Conservation (phyloP, 2,888 invertebrate species). For the Stenolophus ochropezus region DNA sequence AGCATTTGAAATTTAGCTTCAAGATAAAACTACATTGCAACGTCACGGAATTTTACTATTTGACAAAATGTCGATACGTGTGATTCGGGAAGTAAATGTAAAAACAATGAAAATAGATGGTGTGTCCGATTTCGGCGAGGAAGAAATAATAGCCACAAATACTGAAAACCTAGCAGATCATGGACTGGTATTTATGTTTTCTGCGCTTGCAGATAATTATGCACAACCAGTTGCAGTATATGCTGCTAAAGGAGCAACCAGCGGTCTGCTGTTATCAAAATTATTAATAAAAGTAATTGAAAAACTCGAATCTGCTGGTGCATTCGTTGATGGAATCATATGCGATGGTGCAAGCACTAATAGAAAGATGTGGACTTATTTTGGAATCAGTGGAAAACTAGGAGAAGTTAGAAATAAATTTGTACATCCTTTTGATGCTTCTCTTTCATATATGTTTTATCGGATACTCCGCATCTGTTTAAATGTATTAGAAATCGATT, state of each 20-base stretch:
- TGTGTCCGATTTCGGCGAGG: slow-evolving; percentile 50
- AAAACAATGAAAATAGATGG: slow-evolving; percentile 45
- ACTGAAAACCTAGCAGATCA: slow-evolving; percentile 38
- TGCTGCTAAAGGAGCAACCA: slow-evolving; percentile 51
- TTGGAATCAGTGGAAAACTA: slow-evolving; percentile 59
- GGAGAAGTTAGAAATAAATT: slow-evolving; percentile 27
- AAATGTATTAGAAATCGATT: slow-evolving; percentile 64
- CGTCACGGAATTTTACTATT: too few relatives aligned
- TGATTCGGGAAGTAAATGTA: too few relatives aligned
- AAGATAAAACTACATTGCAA: too few relatives aligned
- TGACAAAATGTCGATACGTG: too few relatives aligned
- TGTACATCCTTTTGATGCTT: slow-evolving; percentile 55
- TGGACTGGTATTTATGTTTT: slow-evolving; percentile 58
- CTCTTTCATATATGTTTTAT: slow-evolving; percentile 61
- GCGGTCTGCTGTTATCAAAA: too few relatives aligned
- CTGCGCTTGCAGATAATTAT: slow-evolving; percentile 38
- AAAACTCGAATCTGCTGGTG: too few relatives aligned
- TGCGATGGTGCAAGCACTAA: slow-evolving; percentile 63
- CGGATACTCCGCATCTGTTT: slow-evolving; percentile 63
- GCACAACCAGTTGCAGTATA: slow-evolving; percentile 56
- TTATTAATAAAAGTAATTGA: too few relatives aligned
- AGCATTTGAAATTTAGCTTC: slow-evolving; percentile 43
- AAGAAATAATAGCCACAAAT: not conserved
- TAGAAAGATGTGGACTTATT: slow-evolving; percentile 61
- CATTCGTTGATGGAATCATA: slow-evolving; percentile 62